phyloP scores from a whole-genome alignment of 2,797 vertebrate genomes.

The Austrolebias charrua region DNA sequence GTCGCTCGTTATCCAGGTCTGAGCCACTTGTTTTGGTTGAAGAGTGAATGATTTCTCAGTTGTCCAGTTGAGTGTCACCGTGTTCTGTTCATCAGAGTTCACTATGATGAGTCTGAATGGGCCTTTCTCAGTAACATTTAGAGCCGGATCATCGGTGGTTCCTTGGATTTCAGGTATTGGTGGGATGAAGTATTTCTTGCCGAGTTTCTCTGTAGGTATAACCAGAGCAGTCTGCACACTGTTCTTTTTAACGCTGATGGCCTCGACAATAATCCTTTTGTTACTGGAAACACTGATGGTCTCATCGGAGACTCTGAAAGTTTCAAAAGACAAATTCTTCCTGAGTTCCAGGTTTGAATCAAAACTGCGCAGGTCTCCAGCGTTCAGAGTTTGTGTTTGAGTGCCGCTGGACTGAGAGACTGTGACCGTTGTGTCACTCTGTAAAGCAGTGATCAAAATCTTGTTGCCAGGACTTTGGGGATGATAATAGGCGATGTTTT shows the following conservation, averaged over 20 bases:
- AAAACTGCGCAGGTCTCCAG: rapidly evolving
- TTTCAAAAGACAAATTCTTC: neutral
- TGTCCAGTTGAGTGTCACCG: neutral
- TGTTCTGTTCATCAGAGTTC: constrained; percentile 20
- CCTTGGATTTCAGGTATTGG: constrained; percentile 8
- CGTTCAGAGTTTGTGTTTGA: rapidly evolving
- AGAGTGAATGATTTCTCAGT: rapidly evolving
- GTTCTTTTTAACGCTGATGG: constrained; percentile 15
- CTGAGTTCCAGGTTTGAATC: neutral
- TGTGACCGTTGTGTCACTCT: rapidly evolving
- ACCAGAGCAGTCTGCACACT: constrained; percentile 66
- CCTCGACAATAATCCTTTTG: constrained; percentile 40
- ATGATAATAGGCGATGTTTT: constrained; percentile 75
- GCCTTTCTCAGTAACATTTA: neutral
- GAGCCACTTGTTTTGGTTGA: neutral
- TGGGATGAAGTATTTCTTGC: constrained; percentile 58
- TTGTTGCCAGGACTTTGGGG: rapidly evolving
- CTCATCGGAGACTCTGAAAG: neutral
- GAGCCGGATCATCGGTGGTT: rapidly evolving
- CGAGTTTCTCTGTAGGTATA: constrained; percentile 40
- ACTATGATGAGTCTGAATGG: constrained; percentile 70
- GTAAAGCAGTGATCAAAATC: constrained; percentile 50
- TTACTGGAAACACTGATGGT: constrained; percentile 41
- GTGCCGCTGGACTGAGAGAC: rapidly evolving
- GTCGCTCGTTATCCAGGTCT: constrained; percentile 1